Evolutionary conservation across 2,888 invertebrate genomes (phyloP).

Genomic region (Holacanthella duospinosa): DNA sequence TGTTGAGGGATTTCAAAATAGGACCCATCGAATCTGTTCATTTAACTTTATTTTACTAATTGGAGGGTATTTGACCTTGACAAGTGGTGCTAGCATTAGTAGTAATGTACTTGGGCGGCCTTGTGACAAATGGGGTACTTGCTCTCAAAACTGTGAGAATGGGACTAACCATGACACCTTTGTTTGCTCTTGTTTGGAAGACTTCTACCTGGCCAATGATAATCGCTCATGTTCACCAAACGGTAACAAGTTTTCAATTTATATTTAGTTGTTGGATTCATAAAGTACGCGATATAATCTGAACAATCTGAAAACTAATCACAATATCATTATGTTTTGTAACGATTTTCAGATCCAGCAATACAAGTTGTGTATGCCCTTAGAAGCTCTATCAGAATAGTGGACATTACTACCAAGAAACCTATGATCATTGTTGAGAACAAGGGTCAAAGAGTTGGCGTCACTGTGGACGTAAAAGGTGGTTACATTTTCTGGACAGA

Average conservation of each 20-base stretch:
- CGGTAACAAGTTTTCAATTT: slow-evolving; percentile 13
- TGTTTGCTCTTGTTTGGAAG: slow-evolving; percentile 53
- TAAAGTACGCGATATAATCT: no score
- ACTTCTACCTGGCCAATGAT: slow-evolving; percentile 49
- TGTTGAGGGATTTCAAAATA: no score
- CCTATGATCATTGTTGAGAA: slow-evolving; percentile 38
- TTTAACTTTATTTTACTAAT: no score
- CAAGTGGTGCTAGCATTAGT: no score
- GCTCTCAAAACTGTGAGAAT: slow-evolving; percentile 32
- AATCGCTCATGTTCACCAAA: slow-evolving; percentile 38
- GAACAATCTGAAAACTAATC: not conserved
- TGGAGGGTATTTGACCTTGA: no score
- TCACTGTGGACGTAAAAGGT: slow-evolving; percentile 54
- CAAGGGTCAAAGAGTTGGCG: slow-evolving; percentile 54
- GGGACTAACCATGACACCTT: slow-evolving; percentile 13
- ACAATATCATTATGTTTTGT: not conserved
- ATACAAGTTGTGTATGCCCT: slow-evolving; percentile 12
- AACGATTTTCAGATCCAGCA: not conserved
- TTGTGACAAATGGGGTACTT: slow-evolving; percentile 21
- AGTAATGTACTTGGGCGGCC: no score
- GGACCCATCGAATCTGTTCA: no score
- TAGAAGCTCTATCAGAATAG: slow-evolving; percentile 7
- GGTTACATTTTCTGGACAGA: slow-evolving; percentile 67
- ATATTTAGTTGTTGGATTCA: no score
- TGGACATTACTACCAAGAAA: no score